Evolutionary conservation across 2,113 vertebrate genomes (phyloP), one percentile per base, ranked within the genome.

Genomic region (Octodon degus): DNA sequence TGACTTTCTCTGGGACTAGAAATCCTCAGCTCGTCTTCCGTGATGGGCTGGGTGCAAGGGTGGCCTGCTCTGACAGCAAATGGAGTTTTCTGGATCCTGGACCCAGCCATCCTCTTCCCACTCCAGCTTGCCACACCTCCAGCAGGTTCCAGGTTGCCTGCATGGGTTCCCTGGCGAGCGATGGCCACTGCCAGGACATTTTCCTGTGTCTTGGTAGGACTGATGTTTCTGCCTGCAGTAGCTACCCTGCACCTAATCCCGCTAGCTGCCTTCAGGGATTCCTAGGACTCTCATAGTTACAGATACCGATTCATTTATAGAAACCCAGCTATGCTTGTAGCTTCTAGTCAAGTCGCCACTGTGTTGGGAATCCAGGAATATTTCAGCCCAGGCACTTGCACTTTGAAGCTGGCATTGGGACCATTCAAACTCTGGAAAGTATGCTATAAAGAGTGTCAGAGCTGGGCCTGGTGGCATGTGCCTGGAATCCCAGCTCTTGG

Each of bases 221-320:
- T 17, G 4, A 7, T 5, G 11, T 32, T 63, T 70, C 9, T 0
- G 2, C 9, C 63, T 1, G 5, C 12, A 81, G 8, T 2, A 12
- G 1, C 58, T 25, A 12, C 14, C 7, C 7, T 5, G 43, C 9
- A 20, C 30, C 58, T 58, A 27, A 12, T 25, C 86, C 47, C 2
- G 27, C 24, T 53, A 0, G 20, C 6, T 24, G 24, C 43, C 34
- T 30, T 13, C 43, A 16, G 1, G 9, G 22, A 34, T 17, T 50
- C 83, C 14, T 0, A 0, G 3, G 7, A 53, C 30, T 72, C 50
- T 89, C 40, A 22, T 22, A 47, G 8, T 67, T 63, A 47, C 1
- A 17, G 30, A 34, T 24, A 53, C 14, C 47, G 17, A 47, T 30
- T 62, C 50, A 53, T 34, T 55, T n/a, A 5, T 12, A 72, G 43